These are phyloP conservation scores for Drosophila tropicalis DNA, from an alignment of 1,140 invertebrate genomes.

Conservation along the genomic window DNA sequence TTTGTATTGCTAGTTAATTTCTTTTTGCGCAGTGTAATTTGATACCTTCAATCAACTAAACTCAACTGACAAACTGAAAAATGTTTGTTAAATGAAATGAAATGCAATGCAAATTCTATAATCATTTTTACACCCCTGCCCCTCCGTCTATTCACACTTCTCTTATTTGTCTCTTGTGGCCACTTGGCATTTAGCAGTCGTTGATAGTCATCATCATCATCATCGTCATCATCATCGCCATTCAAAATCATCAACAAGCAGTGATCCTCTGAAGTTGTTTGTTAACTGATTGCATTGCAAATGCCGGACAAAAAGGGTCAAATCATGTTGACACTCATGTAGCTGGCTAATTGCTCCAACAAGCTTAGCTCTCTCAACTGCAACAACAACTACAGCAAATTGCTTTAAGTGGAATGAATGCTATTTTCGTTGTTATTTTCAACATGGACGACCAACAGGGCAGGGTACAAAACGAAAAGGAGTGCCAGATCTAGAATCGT, in stretches of 20 bases:
- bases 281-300: conserved; percentile 67
- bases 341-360: conserved; percentile 68
- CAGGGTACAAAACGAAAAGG: too few relatives aligned
- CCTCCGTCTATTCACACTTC: too few relatives aligned
- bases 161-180: conserved; percentile 10
- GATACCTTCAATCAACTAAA: conserved; percentile 29
- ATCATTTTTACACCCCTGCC: neutral
- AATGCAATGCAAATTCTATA: conserved; percentile 50
- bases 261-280: conserved; percentile 33
- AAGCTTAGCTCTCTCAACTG: conserved; percentile 39
- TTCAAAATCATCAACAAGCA: conserved; percentile 1
- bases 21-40: neutral
- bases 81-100: conserved; percentile 44
- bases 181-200: neutral
- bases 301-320: conserved; percentile 54
- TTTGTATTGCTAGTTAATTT: too few relatives aligned
- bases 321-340: conserved; percentile 67
- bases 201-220: neutral
- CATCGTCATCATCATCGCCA: neutral
- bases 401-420: conserved; percentile 12
- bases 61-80: conserved; percentile 23
- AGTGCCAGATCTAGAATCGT: too few relatives aligned
- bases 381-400: conserved; percentile 32
- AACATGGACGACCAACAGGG: too few relatives aligned
- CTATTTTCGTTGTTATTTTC: too few relatives aligned